phyloP scores from a whole-genome alignment of 2,113 vertebrate genomes.

The Alosa alosa region DNA sequence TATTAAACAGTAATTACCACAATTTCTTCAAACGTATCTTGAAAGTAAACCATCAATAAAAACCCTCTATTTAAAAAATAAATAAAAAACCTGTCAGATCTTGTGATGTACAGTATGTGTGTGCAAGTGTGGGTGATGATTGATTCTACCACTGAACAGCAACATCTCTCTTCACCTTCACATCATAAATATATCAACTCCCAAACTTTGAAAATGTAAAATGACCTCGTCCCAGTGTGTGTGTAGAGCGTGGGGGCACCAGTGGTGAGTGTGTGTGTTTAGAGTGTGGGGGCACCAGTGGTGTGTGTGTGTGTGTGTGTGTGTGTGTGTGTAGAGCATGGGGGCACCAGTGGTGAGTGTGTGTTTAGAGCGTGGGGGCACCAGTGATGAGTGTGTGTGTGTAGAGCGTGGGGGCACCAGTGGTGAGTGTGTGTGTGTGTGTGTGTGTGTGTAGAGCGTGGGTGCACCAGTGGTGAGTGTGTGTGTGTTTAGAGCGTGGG shows the following conservation, averaged over 20 bases:
- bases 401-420: no score
- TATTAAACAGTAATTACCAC: background rate
- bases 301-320: background rate
- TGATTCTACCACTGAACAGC: background rate
- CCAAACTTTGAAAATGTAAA: background rate
- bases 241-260: background rate
- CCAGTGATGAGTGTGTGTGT: no score
- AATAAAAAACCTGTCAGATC: background rate
- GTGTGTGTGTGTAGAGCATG: background rate
- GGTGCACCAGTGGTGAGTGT: no score
- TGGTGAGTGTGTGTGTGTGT: no score
- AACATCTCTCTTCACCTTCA: background rate
- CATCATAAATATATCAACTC: background rate
- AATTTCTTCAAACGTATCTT: background rate
- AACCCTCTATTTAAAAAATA: background rate
- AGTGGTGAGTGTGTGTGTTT: background rate
- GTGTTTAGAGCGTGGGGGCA: background rate
- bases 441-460: no score
- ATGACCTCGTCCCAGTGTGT: background rate
- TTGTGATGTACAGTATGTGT: background rate
- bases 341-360: background rate
- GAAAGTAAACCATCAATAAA: conserved; percentile 4
- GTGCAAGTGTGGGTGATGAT: background rate
- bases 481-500: no score
- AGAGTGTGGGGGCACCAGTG: no score